Evolutionary conservation across 2,888 invertebrate species (phyloP).

Genomic region (Heliconius ethilla): DNA sequence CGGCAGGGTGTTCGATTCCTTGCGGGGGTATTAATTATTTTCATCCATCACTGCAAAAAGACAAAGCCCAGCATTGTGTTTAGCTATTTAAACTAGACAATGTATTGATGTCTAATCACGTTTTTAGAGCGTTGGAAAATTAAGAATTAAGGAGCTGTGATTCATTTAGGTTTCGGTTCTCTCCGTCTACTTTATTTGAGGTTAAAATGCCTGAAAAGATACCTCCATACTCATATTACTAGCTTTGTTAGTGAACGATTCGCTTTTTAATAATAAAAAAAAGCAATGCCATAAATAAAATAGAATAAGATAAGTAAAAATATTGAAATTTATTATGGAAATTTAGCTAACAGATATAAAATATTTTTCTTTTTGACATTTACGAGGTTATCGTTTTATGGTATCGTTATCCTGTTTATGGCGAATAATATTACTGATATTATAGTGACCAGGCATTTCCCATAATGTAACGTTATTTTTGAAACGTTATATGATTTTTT

Average conservation of each 20-base stretch:
- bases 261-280: no score
- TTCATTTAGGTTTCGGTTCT: no score
- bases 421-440: conserved; percentile 1
- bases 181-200: no score
- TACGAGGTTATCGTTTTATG: conserved; percentile 4
- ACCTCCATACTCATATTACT: no score
- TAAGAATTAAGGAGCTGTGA: no score
- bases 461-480: background rate
- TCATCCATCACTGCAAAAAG: background rate
- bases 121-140: no score
- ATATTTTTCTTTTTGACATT: conserved; percentile 4
- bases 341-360: background rate
- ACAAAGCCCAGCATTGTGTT: background rate
- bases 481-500: no score
- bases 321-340: background rate
- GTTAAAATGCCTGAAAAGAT: no score
- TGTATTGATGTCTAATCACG: no score
- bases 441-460: background rate
- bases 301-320: background rate
- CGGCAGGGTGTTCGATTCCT: background rate
- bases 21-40: background rate
- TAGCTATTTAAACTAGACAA: background rate
- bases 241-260: no score
- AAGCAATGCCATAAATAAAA: background rate
- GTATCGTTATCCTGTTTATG: conserved; percentile 2